Evolutionary conservation across 1,140 invertebrate genomes (phyloP).

Genomic region (Drosophila kurseongensis): DNA sequence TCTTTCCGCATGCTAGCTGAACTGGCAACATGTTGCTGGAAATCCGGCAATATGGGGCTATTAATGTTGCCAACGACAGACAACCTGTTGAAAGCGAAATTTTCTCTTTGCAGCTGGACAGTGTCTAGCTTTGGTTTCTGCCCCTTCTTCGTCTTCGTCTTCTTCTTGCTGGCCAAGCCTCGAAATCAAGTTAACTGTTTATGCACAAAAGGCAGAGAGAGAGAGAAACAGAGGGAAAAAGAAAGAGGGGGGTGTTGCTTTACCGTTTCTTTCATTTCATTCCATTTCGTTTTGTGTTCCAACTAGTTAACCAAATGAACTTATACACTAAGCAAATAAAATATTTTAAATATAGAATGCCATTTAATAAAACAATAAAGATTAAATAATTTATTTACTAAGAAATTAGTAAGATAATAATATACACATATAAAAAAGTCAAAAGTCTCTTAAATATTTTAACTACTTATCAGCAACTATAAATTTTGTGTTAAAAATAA

Average conservation of each 20-base stretch:
- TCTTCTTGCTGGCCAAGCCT: constrained; percentile 66
- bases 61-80: constrained; percentile 59
- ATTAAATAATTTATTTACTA: background rate
- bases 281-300: constrained; percentile 54
- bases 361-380: background rate
- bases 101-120: constrained; percentile 67
- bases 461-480: too few species aligned
- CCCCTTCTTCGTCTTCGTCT: constrained; percentile 34
- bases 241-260: constrained; percentile 56
- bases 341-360: too few species aligned
- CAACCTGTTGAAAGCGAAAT: constrained; percentile 85
- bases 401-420: too few species aligned
- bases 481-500: too few species aligned
- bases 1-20: constrained; percentile 60
- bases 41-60: constrained; percentile 40
- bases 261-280: constrained; percentile 69
- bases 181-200: constrained; percentile 72
- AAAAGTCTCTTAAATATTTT: too few species aligned
- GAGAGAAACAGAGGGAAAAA: constrained; percentile 18
- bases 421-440: too few species aligned
- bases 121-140: constrained; percentile 56
- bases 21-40: constrained; percentile 62
- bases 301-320: constrained; percentile 53
- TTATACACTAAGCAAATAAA: constrained; percentile 25
- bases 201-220: constrained; percentile 58